Conservation (phyloP, 1,140 invertebrate genomes). For the Tribolium madens region DNA sequence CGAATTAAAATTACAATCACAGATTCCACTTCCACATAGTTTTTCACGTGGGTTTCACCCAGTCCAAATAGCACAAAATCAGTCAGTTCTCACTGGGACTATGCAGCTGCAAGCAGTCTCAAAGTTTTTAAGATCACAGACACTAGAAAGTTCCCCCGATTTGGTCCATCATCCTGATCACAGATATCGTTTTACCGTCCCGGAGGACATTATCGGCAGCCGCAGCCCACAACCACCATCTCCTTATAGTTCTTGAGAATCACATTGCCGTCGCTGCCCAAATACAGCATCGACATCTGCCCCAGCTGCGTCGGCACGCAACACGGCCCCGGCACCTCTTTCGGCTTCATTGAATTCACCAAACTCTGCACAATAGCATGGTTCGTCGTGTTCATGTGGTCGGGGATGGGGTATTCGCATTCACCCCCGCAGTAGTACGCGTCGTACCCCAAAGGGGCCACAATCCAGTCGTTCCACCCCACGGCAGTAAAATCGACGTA, state of each 20-base stretch:
- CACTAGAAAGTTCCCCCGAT: slow-evolving; percentile 8
- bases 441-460: slow-evolving; percentile 96
- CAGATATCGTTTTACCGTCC: slow-evolving; percentile 31
- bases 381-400: slow-evolving; percentile 96
- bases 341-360: slow-evolving; percentile 92
- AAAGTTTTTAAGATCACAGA: slow-evolving; percentile 54
- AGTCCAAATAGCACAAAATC: slow-evolving; percentile 6
- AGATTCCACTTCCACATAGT: slow-evolving; percentile 48
- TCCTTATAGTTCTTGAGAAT: slow-evolving; percentile 97
- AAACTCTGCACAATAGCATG: slow-evolving; percentile 98
- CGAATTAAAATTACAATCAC: slow-evolving; percentile 62
- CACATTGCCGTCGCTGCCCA: slow-evolving; percentile 93
- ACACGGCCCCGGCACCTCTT: slow-evolving; percentile 90
- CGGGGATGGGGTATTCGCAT: slow-evolving; percentile 92
- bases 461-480: slow-evolving; percentile 99
- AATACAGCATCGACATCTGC: slow-evolving; percentile 93
- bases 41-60: slow-evolving; percentile 17
- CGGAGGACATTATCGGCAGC: slow-evolving; percentile 81
- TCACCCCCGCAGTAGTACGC: slow-evolving; percentile 96
- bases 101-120: slow-evolving; percentile 36
- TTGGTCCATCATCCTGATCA: slow-evolving; percentile 39
- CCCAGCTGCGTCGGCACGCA: slow-evolving; percentile 93
- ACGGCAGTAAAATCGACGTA: slow-evolving; percentile 98
- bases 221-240: slow-evolving; percentile 94
- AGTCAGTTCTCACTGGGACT: slow-evolving; percentile 45